Base-by-base conservation (phyloP, 2,113 vertebrate species). In the Halichoerus grypus region DNA sequence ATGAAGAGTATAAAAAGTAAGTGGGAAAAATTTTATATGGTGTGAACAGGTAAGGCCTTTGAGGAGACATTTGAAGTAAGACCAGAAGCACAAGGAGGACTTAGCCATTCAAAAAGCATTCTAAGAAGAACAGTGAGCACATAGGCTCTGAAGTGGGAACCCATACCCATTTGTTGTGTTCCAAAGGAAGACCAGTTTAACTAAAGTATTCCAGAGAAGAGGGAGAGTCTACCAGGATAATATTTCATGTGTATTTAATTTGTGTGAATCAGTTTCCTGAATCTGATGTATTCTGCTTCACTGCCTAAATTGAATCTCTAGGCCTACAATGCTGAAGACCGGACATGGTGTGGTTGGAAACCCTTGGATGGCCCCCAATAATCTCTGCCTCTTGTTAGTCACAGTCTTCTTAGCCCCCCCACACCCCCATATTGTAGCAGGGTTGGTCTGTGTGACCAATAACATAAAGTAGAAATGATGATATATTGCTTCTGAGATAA, bases 251-350 rank as follows among this genome's bases (percentile, higher is more conserved):
- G 24, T 93, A n/a, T 77, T 89, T 84, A 76, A 89, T 69, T 61
- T 79, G 79, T 59, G 33, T 76, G 59, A 67, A 14, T 88, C 90
- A 49, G 42, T 55, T 46, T 91, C 18, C 71, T 88, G 57, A 83
- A 93, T 65, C 57, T 59, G 57, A 67, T 88, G n/a, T 81, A 88
- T 81, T 81, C 55, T 92, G 95, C 81, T 92, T 87, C 9, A n/a
- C 51, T 55, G 57, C 22, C 49, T 67, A 85, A 84, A 91, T 19
- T 86, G 24, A 72, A 92, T 81, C 69, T 92, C 57, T 39, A 83
- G 67, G 63, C 0, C 46, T 63, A 24, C 67, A 76, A 83, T 74
- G 57, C 51, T 59, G 33, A 91, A 39, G 51, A 69, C 39, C 13
- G 63, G 46, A 87, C 16, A 55, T 74, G 12, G 21, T 81, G 22